Percentiles rank a stretch among this genome's conserved stretches.
These are phyloP conservation scores for Aphaenogaster floridana DNA, from an alignment of 1,140 invertebrate genomes.

Conservation along the genomic window DNA sequence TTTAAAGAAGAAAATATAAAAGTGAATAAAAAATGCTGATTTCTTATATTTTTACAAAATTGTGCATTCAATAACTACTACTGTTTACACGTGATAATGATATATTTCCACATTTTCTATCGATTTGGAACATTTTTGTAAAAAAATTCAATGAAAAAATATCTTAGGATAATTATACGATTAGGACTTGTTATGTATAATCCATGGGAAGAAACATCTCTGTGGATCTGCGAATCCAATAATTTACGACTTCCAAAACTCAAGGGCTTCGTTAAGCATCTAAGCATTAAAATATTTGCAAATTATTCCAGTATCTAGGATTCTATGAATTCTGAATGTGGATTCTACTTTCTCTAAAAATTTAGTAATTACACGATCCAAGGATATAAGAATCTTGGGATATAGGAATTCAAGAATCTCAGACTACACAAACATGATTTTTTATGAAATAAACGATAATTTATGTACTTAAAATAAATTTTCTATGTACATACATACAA, in stretches of 20 bases:
- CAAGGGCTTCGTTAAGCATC: not conserved
- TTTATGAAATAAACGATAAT: slow-evolving; percentile 37
- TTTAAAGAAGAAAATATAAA: not conserved
- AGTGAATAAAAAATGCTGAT: not conserved
- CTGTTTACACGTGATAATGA: not conserved
- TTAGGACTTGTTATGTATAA: slow-evolving; percentile 15
- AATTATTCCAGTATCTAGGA: slow-evolving; percentile 33
- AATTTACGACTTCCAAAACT: slow-evolving; percentile 21
- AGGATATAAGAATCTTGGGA: not conserved
- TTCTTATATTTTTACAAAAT: slow-evolving; percentile 18
- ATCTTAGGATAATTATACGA: not conserved
- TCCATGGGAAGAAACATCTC: not conserved
- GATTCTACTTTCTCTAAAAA: slow-evolving; percentile 3
- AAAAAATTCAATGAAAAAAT: not conserved
- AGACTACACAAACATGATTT: slow-evolving; percentile 22
- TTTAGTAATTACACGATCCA: not conserved
- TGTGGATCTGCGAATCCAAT: not conserved
- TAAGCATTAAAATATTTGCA: slow-evolving; percentile 4
- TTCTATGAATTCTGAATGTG: not conserved
- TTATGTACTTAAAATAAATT: slow-evolving; percentile 55
- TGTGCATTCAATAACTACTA: not conserved
- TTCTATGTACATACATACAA: not conserved
- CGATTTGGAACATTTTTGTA: slow-evolving; percentile 1
- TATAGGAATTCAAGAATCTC: slow-evolving; percentile 30
- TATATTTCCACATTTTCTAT: slow-evolving; percentile 25